phyloP scores from a whole-genome alignment of 1,140 invertebrate species.

The Psix sp. region DNA sequence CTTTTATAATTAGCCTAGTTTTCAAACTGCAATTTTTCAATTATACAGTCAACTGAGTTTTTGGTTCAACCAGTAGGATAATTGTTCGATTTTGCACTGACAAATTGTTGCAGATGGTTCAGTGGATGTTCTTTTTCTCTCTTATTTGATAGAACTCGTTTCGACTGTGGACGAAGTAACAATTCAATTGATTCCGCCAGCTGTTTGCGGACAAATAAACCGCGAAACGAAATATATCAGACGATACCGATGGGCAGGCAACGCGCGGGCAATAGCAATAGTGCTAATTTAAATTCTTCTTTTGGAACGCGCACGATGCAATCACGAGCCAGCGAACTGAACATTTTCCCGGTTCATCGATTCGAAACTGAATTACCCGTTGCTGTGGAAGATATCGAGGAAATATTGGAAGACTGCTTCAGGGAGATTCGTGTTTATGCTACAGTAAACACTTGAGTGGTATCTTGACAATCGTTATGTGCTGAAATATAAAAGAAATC shows the following conservation, averaged over 20 bases:
- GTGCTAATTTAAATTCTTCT: constrained; percentile 54
- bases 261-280: constrained; percentile 19
- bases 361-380: constrained; percentile 67
- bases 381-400: constrained; percentile 65
- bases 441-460: constrained; percentile 32
- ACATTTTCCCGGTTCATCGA: constrained; percentile 69
- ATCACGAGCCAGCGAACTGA: constrained; percentile 60
- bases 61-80: too few species aligned
- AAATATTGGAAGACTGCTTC: constrained; percentile 65
- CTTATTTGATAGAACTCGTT: too few species aligned
- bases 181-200: constrained; percentile 13
- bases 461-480: constrained; percentile 46
- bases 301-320: constrained; percentile 30
- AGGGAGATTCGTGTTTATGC: constrained; percentile 42
- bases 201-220: too few species aligned
- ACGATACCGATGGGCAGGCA: constrained; percentile 26
- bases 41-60: too few species aligned
- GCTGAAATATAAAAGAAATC: constrained; percentile 34
- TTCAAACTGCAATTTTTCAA: too few species aligned
- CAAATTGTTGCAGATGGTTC: constrained; percentile 21
- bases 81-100: constrained; percentile 6
- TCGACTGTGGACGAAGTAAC: constrained; percentile 3
- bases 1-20: too few species aligned
- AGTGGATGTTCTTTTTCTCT: too few species aligned
- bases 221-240: constrained; percentile 25